Evolutionary conservation across 2,113 vertebrate species (phyloP), one percentile per base, ranked within the genome.

Genomic region (Setophaga petechia): DNA sequence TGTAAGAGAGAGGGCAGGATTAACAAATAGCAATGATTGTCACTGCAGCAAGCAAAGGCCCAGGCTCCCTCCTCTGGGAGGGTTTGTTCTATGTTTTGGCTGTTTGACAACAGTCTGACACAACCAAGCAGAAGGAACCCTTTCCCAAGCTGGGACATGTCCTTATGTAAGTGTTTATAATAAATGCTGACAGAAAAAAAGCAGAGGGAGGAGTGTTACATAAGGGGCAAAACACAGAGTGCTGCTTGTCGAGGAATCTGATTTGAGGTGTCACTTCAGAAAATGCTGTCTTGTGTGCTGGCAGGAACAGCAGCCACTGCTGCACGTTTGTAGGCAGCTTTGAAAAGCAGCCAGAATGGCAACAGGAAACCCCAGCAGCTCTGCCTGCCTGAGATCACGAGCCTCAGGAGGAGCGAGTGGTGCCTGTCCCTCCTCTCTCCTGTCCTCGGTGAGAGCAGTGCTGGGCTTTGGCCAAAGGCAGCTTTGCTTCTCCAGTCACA

Each of bases 91-190:
- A 21, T 66, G 10, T 69, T 93, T 93, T 96, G 96, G 93, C 95
- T 85, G 55, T 91, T 94, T 87, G 92, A 95, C 95, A 96, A 74
- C 82, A 90, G 93, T 88, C 90, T 90, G 87, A 95, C 88, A 95
- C 88, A 96, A 39, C 54, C 79, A 75, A 87, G 93, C 76, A 96
- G 93, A 93, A 96, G 85, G 86, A 97, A 80, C 83, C 49, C 76
- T 93, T 94, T 96, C 88, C 94, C 95, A 96, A 87, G 94, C 92
- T 96, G 90, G 94, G 93, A 96, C 93, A 89, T 46, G 86, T 94
- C 88, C 92, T 96, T 96, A 97, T 93, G 85, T 96, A 97, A 96
- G 92, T 90, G 94, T 90, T 95, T 93, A 93, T 94, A 93, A 96
- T 93, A 95, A 96, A 95, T 44, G 83, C 65, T 11, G 11, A 86